Base-by-base conservation (phyloP, 2,113 vertebrate genomes). In the Ceyx margarethae region DNA sequence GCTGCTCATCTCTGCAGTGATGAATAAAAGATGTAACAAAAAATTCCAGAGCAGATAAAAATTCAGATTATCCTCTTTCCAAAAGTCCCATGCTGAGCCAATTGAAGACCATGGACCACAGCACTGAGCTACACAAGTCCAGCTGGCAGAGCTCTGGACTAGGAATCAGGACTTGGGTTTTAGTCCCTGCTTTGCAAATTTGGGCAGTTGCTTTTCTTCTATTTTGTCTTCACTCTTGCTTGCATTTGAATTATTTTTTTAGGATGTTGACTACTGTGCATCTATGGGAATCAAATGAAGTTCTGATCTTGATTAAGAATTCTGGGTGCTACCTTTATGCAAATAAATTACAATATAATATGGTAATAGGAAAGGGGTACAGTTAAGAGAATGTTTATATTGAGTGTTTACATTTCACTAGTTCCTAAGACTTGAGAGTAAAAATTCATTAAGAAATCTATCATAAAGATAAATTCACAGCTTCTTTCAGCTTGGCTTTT, bases 11-110 rank as follows among this genome's bases (percentile, higher is more conserved):
- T 87, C 43, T 80, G 35, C 67, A 74, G 20, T 20, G 43, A 53
- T 67, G 76, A 60, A 93, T 72, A 83, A 90, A 96, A 72, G 43
- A 54, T 78, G 45, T 23, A 60, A 81, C 13, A 78, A 77, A 82
- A 83, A 80, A 75, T 77, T 48, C 23, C 48, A 72, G 65, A 74
- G 37, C 53, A 86, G 85, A 78, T 65, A 42, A 90, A 95, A 93
- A 75, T 88, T 78, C 69, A 57, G 50, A 54, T 83, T 15, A 54
- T 53, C 35, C 16, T 82, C 37, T 71, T 74, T 87, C 28, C 18
- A 18, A 16, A 82, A 61, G n/a, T 54, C 25, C 81, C 43, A 12
- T 19, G 58, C 60, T 69, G 71, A 85, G 58, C n/a, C 50, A 16
- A 8, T 14, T 73, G 78, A 64, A 74, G 31, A 15, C 10, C 40